These are phyloP conservation scores for Noctua comes DNA, from an alignment of 2,888 invertebrate genomes.

Conservation along the genomic window DNA sequence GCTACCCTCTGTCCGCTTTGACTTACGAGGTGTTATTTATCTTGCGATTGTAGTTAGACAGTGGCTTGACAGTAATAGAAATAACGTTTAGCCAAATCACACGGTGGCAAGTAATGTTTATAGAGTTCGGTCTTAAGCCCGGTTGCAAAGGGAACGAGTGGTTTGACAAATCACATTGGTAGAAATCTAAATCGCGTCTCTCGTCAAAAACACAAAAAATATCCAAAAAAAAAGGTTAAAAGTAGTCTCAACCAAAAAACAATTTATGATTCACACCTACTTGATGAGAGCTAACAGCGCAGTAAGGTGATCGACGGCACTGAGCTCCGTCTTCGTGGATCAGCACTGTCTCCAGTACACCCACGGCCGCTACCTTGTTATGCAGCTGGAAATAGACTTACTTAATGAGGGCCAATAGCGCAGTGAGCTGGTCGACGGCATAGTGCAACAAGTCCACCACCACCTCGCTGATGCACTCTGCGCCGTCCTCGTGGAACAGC, in stretches of 20 bases:
- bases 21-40: not conserved
- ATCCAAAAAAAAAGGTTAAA: fast-evolving
- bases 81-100: not conserved
- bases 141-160: not conserved
- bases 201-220: no score
- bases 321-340: slow-evolving; percentile 95
- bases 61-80: not conserved
- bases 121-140: not conserved
- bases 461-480: slow-evolving; percentile 94
- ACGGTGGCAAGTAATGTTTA: not conserved
- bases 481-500: slow-evolving; percentile 95
- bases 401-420: slow-evolving; percentile 90
- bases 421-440: slow-evolving; percentile 92
- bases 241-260: not conserved
- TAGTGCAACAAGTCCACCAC: slow-evolving; percentile 96
- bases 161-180: not conserved
- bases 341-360: slow-evolving; percentile 95
- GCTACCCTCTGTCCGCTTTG: not conserved
- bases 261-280: slow-evolving; percentile 57
- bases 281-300: slow-evolving; percentile 90
- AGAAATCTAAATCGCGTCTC: no score
- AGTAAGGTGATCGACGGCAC: slow-evolving; percentile 92
- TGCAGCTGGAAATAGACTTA: slow-evolving; percentile 88
- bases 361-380: slow-evolving; percentile 95
- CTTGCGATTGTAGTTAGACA: not conserved